Base-by-base conservation (phyloP, 2,113 vertebrate genomes). In the Takifugu flavidus region DNA sequence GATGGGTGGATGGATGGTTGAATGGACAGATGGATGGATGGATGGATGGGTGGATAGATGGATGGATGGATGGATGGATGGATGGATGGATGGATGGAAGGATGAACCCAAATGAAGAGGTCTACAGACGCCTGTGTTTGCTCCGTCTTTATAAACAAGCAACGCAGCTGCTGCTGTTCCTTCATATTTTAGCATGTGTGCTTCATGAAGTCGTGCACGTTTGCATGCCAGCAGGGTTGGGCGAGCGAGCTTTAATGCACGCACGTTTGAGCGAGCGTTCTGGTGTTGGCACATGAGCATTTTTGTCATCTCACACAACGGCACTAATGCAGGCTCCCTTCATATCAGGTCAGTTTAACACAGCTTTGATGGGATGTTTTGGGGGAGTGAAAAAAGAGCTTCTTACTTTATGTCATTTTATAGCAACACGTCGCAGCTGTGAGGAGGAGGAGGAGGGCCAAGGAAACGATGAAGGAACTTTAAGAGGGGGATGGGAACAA, bases 71-170 rank as follows among this genome's bases (percentile, higher is more conserved):
- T 1, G 20, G 20, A 20, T 1, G 20, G 20, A 20, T 20, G 20
- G 20, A 20, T 20, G 20, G 20, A 20, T 20, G 20, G 20, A 20
- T 20, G 20, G 20, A 20, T 20, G 20, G 1, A 39, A 39, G 11
- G 8, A 39, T 11, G 2, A 39, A 11, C 34, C 70, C 39, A 78
- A 75, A 58, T n/a, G 70, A 67, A 66, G 65, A 60, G 11, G 60
- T 42, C 1, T 65, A 44, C 53, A 62, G 52, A 59, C 59, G 29
- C 39, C 25, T 44, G 4, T 79, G 47, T 76, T 53, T 55, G 71
- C 63, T 61, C 42, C 31, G 25, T 81, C 77, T 79, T 64, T 55
- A 65, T 72, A 76, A 85, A 84, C 80, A 83, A 77, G 73, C 64
- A 73, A 47, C 65, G 77, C 79, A 75, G 65, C 29, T 50, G 13